Evolutionary conservation across 2,797 vertebrate species (phyloP).

Genomic region (Takifugu rubripes): DNA sequence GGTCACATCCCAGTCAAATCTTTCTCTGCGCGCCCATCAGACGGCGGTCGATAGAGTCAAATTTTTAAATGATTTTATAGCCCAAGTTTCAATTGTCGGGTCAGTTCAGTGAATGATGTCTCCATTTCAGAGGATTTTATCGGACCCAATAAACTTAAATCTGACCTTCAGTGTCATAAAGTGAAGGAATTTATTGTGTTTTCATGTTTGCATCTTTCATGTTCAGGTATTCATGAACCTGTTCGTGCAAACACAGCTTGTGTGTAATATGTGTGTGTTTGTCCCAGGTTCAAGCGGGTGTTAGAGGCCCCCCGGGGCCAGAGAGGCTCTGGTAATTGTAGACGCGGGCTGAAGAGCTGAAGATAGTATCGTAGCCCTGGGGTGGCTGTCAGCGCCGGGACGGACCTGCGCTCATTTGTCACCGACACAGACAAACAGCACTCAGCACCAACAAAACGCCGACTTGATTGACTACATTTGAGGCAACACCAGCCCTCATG

Average conservation of each 20-base stretch:
- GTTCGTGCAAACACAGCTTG: conserved; percentile 43
- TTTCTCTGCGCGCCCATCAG: conserved; percentile 27
- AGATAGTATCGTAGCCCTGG: conserved; percentile 68
- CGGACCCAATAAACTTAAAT: not conserved
- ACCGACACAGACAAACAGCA: conserved; percentile 61
- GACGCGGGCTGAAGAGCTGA: conserved; percentile 61
- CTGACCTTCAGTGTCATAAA: not conserved
- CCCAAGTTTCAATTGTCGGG: conserved; percentile 4
- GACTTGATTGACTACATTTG: conserved; percentile 68
- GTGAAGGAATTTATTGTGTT: too few species aligned
- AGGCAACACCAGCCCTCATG: conserved; percentile 56
- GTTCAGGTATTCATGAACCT: conserved; percentile 20
- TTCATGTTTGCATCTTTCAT: conserved; percentile 18
- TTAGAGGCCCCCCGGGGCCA: conserved; percentile 56
- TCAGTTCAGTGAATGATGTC: conserved; percentile 4
- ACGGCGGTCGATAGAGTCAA: conserved; percentile 13
- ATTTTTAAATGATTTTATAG: conserved; percentile 9
- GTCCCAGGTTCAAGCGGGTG: conserved; percentile 34
- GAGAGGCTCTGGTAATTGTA: conserved; percentile 65
- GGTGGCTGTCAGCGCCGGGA: conserved; percentile 63
- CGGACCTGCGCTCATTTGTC: conserved; percentile 60
- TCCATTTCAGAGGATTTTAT: not conserved
- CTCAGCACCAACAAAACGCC: conserved; percentile 59
- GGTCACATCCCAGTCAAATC: conserved; percentile 72
- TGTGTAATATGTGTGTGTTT: conserved; percentile 31